A percentile compares a stretch with the other conserved stretches of the same genome.
Conservation (phyloP, 2,113 vertebrate species). For the Anolis sagrei region DNA sequence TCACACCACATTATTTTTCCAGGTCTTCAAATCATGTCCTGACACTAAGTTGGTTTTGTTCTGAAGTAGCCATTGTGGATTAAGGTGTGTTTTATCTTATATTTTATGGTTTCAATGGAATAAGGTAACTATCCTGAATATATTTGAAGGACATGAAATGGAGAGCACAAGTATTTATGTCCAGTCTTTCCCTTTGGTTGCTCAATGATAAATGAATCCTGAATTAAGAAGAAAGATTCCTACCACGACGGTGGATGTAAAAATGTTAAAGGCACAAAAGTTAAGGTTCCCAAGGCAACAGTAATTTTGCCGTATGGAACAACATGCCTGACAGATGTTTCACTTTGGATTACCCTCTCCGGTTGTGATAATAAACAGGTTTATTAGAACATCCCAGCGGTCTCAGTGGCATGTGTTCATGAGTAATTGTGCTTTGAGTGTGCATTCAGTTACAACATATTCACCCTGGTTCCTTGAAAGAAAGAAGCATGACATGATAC, state of each 20-base stretch:
- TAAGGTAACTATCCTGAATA: background rate
- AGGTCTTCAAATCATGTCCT: too few species aligned
- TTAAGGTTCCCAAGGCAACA: constrained; percentile 25
- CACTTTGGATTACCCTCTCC: constrained; percentile 30
- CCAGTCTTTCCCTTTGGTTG: constrained; percentile 38
- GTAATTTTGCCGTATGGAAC: constrained; percentile 19
- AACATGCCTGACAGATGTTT: constrained; percentile 15
- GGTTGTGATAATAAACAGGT: constrained; percentile 12
- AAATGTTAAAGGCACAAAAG: constrained; percentile 50
- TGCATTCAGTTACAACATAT: background rate
- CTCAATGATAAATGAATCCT: constrained; percentile 40
- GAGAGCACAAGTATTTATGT: background rate
- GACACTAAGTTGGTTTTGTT: background rate
- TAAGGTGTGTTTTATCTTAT: too few species aligned
- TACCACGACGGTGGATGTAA: constrained; percentile 21
- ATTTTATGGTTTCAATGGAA: background rate
- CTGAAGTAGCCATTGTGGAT: too few species aligned
- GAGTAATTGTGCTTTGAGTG: background rate
- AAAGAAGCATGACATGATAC: background rate
- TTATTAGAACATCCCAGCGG: constrained; percentile 19
- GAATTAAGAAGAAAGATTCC: constrained; percentile 17
- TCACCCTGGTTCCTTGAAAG: background rate
- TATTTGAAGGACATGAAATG: background rate
- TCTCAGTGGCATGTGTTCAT: constrained; percentile 2
- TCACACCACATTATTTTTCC: too few species aligned